Conservation (phyloP, 1,140 invertebrate species). For the Penaeus vannamei region DNA sequence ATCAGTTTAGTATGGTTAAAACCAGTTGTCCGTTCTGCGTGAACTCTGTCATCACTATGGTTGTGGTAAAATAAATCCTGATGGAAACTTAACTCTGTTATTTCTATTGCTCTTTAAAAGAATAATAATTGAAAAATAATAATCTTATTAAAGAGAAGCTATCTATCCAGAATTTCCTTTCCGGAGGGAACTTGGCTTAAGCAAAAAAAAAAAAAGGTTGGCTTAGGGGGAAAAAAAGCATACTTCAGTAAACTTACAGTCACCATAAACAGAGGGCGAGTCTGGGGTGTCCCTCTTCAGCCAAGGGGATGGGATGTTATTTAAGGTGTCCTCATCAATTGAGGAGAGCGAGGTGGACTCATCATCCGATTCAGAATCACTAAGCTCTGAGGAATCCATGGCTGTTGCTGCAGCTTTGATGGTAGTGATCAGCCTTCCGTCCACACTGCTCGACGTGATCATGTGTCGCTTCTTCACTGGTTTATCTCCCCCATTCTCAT, state of each 20-base stretch:
- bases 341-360: constrained; percentile 58
- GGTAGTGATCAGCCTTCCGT: constrained; percentile 65
- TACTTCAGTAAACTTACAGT: constrained; percentile 44
- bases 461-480: constrained; percentile 63
- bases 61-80: too few relatives aligned
- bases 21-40: neutral
- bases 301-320: constrained; percentile 59
- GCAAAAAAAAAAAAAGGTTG: neutral
- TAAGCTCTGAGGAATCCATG: constrained; percentile 50
- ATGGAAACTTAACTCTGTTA: too few relatives aligned
- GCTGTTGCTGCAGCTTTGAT: constrained; percentile 58
- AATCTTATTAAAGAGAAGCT: too few relatives aligned
- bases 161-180: too few relatives aligned
- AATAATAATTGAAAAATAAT: too few relatives aligned
- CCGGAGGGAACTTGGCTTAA: neutral
- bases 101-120: too few relatives aligned
- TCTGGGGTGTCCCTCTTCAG: constrained; percentile 59
- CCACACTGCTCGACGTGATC: constrained; percentile 64
- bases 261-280: constrained; percentile 49
- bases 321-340: constrained; percentile 52
- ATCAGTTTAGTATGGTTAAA: neutral
- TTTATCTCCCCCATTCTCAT: constrained; percentile 54
- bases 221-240: neutral
- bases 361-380: constrained; percentile 62
- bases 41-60: neutral